Evolutionary conservation across 1,140 invertebrate species (phyloP), one percentile per base, ranked within the genome.

Genomic region (Ostrea denselamellosa): DNA sequence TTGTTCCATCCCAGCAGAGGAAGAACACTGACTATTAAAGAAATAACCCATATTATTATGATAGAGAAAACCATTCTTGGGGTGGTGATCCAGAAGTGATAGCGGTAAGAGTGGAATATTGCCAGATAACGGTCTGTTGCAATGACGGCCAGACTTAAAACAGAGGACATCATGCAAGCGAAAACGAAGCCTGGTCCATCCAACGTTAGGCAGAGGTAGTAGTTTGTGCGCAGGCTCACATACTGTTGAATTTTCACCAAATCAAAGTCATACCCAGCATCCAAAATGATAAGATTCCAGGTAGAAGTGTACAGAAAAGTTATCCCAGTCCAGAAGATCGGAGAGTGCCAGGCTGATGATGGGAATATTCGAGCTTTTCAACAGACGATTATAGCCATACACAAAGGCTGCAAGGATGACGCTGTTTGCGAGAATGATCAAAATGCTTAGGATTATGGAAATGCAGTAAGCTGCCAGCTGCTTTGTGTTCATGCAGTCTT

Each of bases 131-230:
- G 34, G 7, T 90, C 89, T 25, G 68, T 22, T 14, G 89, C 89
- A 51, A 90, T 90, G 0, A 89, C 71, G 19, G 62, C 84, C 2
- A 90, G 77, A 53, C 85, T 90, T 34, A 90, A 53, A 52, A 88
- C 84, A 10, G 87, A 88, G 12, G 89, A 90, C 89, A 90, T 87
- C 87, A 90, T 86, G 58, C 89, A 87, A 17, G 87, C 85, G 84
- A 90, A 90, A 28, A 90, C 28, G 22, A 90, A 77, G 0, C 87
- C 89, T 8, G 89, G 87, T 83, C 89, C 89, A 19, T 90, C 89
- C 9, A 90, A 58, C 10, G 84, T 87, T 68, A 90, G 34, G 68
- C 87, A 88, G 25, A 89, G 86, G 53, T 87, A 90, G 56, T 88
- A 85, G 54, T 90, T 90, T 12, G 86, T 22, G 19, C 89, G 68